Evolutionary conservation across 2,797 vertebrate genomes (phyloP).

Genomic region (Microhierax caerulescens): DNA sequence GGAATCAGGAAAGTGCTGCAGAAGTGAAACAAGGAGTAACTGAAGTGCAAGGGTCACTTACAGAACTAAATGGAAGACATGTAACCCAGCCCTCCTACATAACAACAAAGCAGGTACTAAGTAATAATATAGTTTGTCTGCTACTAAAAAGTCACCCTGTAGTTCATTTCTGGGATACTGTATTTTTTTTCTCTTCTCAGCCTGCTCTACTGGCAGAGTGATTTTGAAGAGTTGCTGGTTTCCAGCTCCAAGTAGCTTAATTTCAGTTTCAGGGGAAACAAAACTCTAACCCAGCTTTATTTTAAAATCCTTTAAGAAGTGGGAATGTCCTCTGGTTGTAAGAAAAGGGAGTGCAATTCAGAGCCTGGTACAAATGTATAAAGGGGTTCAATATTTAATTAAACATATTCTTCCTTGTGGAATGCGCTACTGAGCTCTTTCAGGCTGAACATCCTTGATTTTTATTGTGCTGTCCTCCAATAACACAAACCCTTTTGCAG

Average conservation of each 20-base stretch:
- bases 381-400: constrained; percentile 15
- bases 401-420: neutral
- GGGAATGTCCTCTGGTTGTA: neutral
- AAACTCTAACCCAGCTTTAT: neutral
- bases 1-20: neutral
- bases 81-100: neutral
- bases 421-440: neutral
- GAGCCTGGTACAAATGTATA: neutral
- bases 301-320: neutral
- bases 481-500: neutral
- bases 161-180: neutral
- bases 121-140: neutral
- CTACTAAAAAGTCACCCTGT: neutral
- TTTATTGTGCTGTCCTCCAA: neutral
- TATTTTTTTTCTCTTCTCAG: neutral
- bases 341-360: neutral
- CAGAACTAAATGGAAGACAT: neutral
- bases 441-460: neutral
- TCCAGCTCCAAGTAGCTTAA: neutral
- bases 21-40: neutral
- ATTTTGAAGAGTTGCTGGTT: neutral
- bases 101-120: neutral
- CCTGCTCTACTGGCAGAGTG: neutral
- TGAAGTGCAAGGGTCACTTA: neutral
- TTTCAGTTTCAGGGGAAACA: neutral